These are phyloP conservation scores for Pempheris klunzingeri DNA, from an alignment of 2,797 vertebrate genomes.

Conservation along the genomic window DNA sequence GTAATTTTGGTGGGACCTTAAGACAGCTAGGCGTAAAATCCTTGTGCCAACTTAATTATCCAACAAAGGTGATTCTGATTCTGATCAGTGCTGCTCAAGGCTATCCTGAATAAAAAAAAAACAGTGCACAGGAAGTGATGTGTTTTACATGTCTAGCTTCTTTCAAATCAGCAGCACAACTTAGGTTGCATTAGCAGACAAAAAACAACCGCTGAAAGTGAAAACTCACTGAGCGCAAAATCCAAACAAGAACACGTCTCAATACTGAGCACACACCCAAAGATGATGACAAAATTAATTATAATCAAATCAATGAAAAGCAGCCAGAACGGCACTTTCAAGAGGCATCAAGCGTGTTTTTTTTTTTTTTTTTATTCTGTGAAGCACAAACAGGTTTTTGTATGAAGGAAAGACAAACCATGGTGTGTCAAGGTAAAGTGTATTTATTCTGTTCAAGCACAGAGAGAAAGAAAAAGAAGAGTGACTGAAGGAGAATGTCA, in stretches of 20 bases:
- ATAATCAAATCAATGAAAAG: constrained; percentile 27
- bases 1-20: not conserved
- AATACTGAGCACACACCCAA: not conserved
- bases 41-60: not conserved
- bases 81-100: not conserved
- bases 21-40: not conserved
- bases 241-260: constrained; percentile 5
- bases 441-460: constrained; percentile 41
- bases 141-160: not conserved
- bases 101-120: not conserved
- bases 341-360: constrained; percentile 28
- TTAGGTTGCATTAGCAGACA: not conserved
- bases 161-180: not conserved
- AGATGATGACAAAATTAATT: constrained; percentile 26
- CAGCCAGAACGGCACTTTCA: constrained; percentile 21
- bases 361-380: constrained; percentile 24
- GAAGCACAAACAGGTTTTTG: constrained; percentile 44
- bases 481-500: constrained; percentile 61
- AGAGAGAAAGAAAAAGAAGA: constrained; percentile 25
- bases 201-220: not conserved
- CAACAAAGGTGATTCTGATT: not conserved
- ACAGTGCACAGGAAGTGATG: not conserved
- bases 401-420: constrained; percentile 33
- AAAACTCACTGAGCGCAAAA: not conserved
- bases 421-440: constrained; percentile 50